Evolutionary conservation across 2,797 vertebrate species (phyloP).

Genomic region (Falco columbarius): DNA sequence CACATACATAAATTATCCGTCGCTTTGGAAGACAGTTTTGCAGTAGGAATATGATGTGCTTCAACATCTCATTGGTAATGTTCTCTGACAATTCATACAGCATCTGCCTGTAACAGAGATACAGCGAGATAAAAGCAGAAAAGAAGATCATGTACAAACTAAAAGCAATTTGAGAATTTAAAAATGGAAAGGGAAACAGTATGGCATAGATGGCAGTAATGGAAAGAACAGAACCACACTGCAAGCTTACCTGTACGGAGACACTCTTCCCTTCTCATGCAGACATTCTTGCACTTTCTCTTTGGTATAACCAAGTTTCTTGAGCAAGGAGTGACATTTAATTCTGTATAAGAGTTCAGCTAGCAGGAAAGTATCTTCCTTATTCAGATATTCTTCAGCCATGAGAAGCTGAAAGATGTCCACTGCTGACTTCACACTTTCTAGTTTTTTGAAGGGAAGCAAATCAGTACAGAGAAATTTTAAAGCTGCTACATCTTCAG

Average conservation of each 20-base stretch:
- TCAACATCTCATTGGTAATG: conserved; percentile 65
- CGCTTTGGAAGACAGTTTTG: conserved; percentile 30
- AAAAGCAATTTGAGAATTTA: background rate
- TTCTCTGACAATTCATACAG: conserved; percentile 85
- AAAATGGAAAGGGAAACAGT: background rate
- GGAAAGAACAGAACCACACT: background rate
- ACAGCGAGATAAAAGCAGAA: background rate
- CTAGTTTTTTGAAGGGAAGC: conserved; percentile 50
- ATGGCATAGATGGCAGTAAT: background rate
- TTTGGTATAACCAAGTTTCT: conserved; percentile 51
- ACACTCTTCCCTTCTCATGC: conserved; percentile 31
- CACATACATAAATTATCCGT: conserved; percentile 65
- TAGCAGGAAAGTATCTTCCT: conserved; percentile 63
- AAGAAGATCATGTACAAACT: background rate
- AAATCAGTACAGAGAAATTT: conserved; percentile 78
- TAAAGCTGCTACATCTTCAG: conserved; percentile 67
- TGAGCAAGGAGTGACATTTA: conserved; percentile 48
- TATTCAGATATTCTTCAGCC: conserved; percentile 16
- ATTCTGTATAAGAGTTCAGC: conserved; percentile 75
- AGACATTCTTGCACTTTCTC: conserved; percentile 45
- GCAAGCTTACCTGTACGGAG: conserved; percentile 71
- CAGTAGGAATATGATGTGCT: conserved; percentile 78
- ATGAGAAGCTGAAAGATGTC: conserved; percentile 71
- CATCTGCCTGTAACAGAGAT: conserved; percentile 79
- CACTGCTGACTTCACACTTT: conserved; percentile 29